phyloP scores from a whole-genome alignment of 2,113 vertebrate species.

The Hyla sarda region DNA sequence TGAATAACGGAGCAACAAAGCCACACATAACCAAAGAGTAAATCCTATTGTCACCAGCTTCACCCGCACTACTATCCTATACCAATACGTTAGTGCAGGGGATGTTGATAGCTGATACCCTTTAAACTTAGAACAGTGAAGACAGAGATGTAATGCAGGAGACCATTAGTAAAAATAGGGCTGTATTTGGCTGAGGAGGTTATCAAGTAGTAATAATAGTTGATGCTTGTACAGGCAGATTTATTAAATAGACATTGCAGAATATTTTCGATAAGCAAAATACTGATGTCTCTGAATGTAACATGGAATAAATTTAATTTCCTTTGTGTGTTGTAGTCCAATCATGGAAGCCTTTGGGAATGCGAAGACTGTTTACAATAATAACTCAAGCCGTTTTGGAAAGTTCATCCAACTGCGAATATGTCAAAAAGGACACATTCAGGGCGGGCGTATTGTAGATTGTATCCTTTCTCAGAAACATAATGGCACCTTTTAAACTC shows the following conservation, averaged over 20 bases:
- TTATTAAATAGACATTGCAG: background rate
- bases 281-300: background rate
- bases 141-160: conserved; percentile 22
- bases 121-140: conserved; percentile 17
- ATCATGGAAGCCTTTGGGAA: conserved; percentile 99
- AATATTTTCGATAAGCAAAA: background rate
- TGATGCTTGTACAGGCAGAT: background rate
- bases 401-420: conserved; percentile 97
- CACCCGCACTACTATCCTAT: too few species aligned
- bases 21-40: too few species aligned
- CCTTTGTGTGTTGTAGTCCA: conserved; percentile 75
- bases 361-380: conserved; percentile 96
- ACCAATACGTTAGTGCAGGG: too few species aligned
- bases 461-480: conserved; percentile 85
- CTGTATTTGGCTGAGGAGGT: background rate
- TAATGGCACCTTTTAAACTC: background rate
- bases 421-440: conserved; percentile 94
- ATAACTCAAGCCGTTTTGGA: conserved; percentile 98
- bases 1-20: too few species aligned
- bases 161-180: background rate
- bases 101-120: too few species aligned
- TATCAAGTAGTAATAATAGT: conserved; percentile 3
- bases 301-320: background rate
- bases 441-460: conserved; percentile 94
- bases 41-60: too few species aligned